Conservation (phyloP, 1,140 invertebrate species). For the Leptoteleia sp. region DNA sequence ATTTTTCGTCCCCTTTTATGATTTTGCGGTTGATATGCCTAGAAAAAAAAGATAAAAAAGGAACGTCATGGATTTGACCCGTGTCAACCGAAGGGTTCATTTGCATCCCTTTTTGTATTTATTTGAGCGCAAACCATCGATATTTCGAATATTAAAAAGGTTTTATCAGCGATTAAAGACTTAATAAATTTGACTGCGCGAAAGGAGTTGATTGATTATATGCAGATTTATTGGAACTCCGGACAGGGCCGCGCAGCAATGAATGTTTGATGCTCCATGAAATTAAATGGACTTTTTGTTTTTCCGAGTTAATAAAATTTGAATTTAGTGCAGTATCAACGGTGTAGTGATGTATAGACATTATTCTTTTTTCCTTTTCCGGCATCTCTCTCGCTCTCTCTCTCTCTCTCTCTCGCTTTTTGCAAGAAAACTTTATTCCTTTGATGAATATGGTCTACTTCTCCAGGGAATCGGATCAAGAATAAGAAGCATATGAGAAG, state of each 20-base stretch:
- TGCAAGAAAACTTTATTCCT: conserved; percentile 10
- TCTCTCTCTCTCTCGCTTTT: too few relatives aligned
- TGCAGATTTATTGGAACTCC: conserved; percentile 23
- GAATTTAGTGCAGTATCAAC: neutral
- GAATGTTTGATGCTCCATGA: conserved; percentile 12
- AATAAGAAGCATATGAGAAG: neutral
- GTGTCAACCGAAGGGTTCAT: neutral
- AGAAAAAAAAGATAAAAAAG: too few relatives aligned
- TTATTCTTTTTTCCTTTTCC: neutral
- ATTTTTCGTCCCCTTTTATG: too few relatives aligned
- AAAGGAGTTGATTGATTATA: conserved; percentile 24
- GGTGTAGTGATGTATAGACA: neutral
- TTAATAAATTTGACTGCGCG: conserved; percentile 17
- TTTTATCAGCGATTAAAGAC: conserved; percentile 17
- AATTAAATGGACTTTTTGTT: conserved; percentile 8
- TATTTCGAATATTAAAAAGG: conserved; percentile 10
- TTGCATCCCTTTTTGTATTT: conserved; percentile 4
- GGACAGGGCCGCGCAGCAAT: neutral
- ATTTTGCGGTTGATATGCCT: too few relatives aligned
- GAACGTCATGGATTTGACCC: too few relatives aligned
- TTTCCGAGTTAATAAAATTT: neutral
- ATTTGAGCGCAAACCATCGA: neutral
- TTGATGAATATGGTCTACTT: conserved; percentile 14
- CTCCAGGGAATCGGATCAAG: conserved; percentile 1
- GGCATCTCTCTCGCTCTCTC: too few relatives aligned